Percentiles rank a stretch among this genome's conserved stretches.
Conservation (phyloP, 2,797 vertebrate species). For the Falco concolor region DNA sequence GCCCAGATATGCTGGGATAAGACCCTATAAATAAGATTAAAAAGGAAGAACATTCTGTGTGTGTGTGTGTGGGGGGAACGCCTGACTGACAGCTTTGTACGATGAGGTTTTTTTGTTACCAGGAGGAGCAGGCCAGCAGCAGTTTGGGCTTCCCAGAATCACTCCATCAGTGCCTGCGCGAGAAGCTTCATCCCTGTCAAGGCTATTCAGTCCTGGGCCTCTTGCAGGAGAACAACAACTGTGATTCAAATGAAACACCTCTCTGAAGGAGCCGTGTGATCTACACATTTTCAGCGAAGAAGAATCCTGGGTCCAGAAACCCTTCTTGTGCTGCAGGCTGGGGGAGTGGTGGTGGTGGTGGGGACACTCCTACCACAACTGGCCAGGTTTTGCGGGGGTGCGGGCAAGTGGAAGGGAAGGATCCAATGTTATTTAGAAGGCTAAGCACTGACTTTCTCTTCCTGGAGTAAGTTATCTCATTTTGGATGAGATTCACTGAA, state of each 20-base stretch:
- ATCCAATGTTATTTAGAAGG: background rate
- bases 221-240: background rate
- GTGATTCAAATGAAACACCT: background rate
- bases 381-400: background rate
- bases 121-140: background rate
- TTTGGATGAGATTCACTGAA: conserved; percentile 44
- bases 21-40: conserved; percentile 23
- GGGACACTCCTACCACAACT: background rate
- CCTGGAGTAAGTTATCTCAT: background rate
- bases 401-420: background rate
- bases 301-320: background rate
- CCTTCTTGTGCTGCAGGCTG: background rate
- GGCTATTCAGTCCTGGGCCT: background rate
- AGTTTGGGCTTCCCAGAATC: background rate
- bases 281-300: background rate
- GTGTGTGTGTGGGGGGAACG: background rate
- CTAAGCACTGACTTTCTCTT: background rate
- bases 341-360: background rate
- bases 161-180: background rate
- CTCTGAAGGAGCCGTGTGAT: background rate
- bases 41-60: conserved; percentile 13
- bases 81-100: background rate
- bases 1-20: conserved; percentile 47
- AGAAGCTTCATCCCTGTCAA: background rate
- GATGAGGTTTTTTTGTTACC: background rate